Conservation (phyloP, 2,797 vertebrate species). For the Novumbra hubbsi region DNA sequence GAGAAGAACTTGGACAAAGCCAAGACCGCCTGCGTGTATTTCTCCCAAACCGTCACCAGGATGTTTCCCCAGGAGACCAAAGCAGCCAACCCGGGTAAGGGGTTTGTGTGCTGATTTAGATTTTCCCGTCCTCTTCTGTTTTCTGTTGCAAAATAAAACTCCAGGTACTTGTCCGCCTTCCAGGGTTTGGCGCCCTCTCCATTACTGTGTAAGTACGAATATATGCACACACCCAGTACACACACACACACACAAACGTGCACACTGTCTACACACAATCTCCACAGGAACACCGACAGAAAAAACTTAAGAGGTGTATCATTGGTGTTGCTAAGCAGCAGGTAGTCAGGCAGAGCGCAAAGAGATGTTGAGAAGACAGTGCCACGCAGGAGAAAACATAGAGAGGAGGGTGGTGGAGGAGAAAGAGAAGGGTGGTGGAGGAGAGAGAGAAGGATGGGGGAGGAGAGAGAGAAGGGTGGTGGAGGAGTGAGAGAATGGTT, state of each 20-base stretch:
- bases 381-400: too few relatives aligned
- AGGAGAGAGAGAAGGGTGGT: neutral
- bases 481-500: neutral
- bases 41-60: too few relatives aligned
- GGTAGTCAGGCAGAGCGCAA: constrained; percentile 9
- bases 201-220: too few relatives aligned
- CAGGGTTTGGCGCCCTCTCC: too few relatives aligned
- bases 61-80: too few relatives aligned
- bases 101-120: too few relatives aligned
- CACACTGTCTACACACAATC: neutral
- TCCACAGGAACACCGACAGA: neutral
- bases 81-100: too few relatives aligned
- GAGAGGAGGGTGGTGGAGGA: neutral
- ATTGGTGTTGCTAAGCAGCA: constrained; percentile 29
- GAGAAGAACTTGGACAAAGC: too few relatives aligned
- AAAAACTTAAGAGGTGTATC: constrained; percentile 13
- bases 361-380: constrained; percentile 4
- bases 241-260: neutral
- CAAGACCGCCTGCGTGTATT: too few relatives aligned
- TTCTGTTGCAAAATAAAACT: too few relatives aligned
- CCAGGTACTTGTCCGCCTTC: too few relatives aligned
- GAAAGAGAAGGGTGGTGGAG: neutral
- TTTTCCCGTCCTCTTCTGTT: too few relatives aligned
- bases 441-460: neutral
- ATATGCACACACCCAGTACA: neutral